A percentile compares a stretch with the other conserved stretches of the same genome.
Evolutionary conservation across 2,797 vertebrate genomes (phyloP).

Genomic region (Kryptolebias ocellatus): DNA sequence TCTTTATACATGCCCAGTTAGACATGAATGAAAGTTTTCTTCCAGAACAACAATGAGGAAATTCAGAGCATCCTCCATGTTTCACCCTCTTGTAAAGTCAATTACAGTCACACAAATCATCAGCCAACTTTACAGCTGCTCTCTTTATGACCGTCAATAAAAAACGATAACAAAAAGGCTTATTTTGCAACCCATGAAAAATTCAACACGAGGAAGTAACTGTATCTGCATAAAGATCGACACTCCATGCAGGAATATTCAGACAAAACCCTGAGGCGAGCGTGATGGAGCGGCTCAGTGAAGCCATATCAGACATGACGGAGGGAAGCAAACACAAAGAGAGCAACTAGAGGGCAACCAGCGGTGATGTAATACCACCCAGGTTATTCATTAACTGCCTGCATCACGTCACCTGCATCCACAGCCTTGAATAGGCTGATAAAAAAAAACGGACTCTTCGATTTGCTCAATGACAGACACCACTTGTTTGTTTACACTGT

Average conservation of each 20-base stretch:
- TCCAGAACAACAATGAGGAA: constrained; percentile 14
- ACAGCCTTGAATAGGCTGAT: constrained; percentile 34
- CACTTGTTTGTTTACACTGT: constrained; percentile 55
- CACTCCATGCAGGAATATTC: constrained; percentile 20
- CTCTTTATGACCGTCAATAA: constrained; percentile 33
- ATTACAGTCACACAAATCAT: constrained; percentile 40
- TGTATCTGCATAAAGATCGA: constrained; percentile 12
- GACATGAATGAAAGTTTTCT: not conserved
- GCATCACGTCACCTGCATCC: constrained; percentile 70
- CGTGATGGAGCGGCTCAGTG: constrained; percentile 37
- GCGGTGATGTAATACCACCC: constrained; percentile 69
- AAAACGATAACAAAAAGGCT: constrained; percentile 19
- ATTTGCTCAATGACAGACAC: constrained; percentile 49
- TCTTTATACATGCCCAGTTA: not conserved
- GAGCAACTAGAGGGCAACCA: constrained; percentile 65
- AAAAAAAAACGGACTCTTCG: constrained; percentile 28
- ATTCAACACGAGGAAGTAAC: constrained; percentile 34
- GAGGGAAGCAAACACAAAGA: constrained; percentile 63
- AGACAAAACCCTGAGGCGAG: constrained; percentile 37
- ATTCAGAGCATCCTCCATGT: not conserved
- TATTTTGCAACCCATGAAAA: constrained; percentile 15
- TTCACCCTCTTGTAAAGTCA: constrained; percentile 4
- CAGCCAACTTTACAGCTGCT: constrained; percentile 24
- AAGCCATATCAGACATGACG: constrained; percentile 54
- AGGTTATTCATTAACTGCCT: constrained; percentile 75